Evolutionary conservation across 2,113 vertebrate genomes (phyloP).

Genomic region (Aphyosemion australe): DNA sequence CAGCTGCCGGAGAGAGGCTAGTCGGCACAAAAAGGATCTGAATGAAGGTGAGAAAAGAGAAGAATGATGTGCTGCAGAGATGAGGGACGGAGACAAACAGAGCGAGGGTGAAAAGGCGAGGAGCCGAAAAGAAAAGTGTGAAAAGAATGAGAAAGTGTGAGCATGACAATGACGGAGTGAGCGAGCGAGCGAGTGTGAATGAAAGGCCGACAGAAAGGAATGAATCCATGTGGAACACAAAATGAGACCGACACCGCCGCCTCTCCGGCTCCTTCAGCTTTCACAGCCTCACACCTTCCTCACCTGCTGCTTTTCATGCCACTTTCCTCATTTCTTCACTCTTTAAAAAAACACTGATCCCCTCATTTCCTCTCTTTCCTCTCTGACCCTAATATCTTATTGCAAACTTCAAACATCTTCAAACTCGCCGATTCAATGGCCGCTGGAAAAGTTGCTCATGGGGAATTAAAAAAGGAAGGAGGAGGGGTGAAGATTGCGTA

Average conservation of each 20-base stretch:
- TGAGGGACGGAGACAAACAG: conserved; percentile 17
- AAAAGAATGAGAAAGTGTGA: conserved; percentile 34
- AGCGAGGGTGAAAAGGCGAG: conserved; percentile 39
- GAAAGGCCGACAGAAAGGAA: conserved; percentile 50
- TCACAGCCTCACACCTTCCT: background rate
- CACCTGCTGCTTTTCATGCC: conserved; percentile 14
- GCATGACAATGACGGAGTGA: conserved; percentile 53
- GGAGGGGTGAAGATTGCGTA: background rate
- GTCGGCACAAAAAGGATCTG: conserved; percentile 11
- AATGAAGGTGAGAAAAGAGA: conserved; percentile 23
- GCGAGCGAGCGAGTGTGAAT: conserved; percentile 43
- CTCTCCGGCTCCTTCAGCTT: conserved; percentile 23
- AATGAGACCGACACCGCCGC: conserved; percentile 42
- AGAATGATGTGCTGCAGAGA: conserved; percentile 12
- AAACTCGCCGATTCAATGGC: conserved; percentile 45
- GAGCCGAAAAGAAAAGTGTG: conserved; percentile 31
- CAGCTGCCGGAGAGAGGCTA: background rate
- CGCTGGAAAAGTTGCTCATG: conserved; percentile 26
- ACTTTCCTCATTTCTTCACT: background rate
- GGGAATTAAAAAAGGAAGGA: background rate
- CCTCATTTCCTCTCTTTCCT: conserved; percentile 1
- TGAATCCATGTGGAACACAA: conserved; percentile 64
- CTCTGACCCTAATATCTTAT: background rate
- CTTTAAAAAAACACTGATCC: background rate
- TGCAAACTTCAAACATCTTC: background rate